These are phyloP conservation scores for Pollenia labialis DNA, from an alignment of 2,888 invertebrate species.

Conservation along the genomic window DNA sequence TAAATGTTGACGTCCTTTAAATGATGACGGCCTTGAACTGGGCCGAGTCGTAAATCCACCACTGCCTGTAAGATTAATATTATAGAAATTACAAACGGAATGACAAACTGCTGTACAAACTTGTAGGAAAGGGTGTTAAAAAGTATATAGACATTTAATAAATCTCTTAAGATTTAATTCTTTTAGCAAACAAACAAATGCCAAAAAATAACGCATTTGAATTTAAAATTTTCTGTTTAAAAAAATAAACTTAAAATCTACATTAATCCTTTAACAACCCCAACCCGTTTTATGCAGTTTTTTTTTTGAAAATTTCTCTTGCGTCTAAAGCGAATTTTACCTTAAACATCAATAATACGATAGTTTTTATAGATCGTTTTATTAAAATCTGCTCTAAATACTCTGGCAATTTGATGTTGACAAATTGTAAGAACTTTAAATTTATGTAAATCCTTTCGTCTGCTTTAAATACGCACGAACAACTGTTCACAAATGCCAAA, in stretches of 20 bases:
- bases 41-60: too few species aligned
- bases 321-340: constrained; percentile 16
- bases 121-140: background rate
- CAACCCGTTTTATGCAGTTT: background rate
- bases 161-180: constrained; percentile 55
- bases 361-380: constrained; percentile 1
- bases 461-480: constrained; percentile 50
- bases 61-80: too few species aligned
- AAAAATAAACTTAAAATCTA: background rate
- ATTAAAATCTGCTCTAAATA: constrained; percentile 26
- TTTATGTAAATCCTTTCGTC: constrained; percentile 69
- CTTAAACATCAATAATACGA: constrained; percentile 10
- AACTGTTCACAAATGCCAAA: constrained; percentile 67
- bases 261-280: constrained; percentile 37
- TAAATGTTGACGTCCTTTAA: too few species aligned
- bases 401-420: constrained; percentile 54
- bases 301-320: background rate
- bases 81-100: too few species aligned
- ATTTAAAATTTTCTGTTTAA: constrained; percentile 41
- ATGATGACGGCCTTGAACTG: too few species aligned
- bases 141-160: constrained; percentile 11
- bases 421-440: constrained; percentile 70
- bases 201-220: constrained; percentile 19
- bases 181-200: constrained; percentile 53
- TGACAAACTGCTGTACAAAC: too few species aligned